Base-by-base conservation (phyloP, 1,140 invertebrate genomes). In the Aphelinus certus region DNA sequence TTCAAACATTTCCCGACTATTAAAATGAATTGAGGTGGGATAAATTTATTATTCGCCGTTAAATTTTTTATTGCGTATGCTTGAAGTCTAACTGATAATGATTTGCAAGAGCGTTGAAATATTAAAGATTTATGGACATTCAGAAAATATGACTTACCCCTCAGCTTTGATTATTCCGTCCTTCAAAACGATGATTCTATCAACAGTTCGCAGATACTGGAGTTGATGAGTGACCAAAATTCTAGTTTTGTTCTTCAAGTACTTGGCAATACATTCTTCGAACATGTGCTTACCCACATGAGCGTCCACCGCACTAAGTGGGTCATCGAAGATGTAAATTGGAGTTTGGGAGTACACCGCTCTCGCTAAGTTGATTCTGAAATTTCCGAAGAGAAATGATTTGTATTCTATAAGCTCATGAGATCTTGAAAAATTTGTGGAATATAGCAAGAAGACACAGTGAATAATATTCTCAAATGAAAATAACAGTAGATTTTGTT, bases 151-250 rank as follows among this genome's bases (percentile, higher is more conserved):
- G 57, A 53, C 9, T 42, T 80, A 83, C 87, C 86, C 84, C 79
- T 87, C 79, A 2, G 84, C 84, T 68, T 84, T 56, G 53, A 91
- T 86, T 6, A 79, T 79, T 75, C 92, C 95, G 83, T 94, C 91
- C 81, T 94, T 92, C 77, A 96, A 83, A 3, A 95, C 91, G 56
- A 96, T 84, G 77, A 97, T 95, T 77, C 92, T 89, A 82, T 94
- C 91, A 0, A 93, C 94, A 42, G 90, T 89, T 81, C 92, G 91
- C 26, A 97, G 88, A 83, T 93, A 95, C 81, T 96, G 95, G 3
- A 96, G 86, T 80, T 96, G 95, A 87, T 97, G 95, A 1, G 95
- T 97, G 42, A 95, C 93, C 4, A 97, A 89, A 56, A 97, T 90
- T n/a, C 92, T 88, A 0, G 93, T 94, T 83, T 94, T 95, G 69